phyloP scores from a whole-genome alignment of 1,140 invertebrate genomes.

The Pararge aegeria region DNA sequence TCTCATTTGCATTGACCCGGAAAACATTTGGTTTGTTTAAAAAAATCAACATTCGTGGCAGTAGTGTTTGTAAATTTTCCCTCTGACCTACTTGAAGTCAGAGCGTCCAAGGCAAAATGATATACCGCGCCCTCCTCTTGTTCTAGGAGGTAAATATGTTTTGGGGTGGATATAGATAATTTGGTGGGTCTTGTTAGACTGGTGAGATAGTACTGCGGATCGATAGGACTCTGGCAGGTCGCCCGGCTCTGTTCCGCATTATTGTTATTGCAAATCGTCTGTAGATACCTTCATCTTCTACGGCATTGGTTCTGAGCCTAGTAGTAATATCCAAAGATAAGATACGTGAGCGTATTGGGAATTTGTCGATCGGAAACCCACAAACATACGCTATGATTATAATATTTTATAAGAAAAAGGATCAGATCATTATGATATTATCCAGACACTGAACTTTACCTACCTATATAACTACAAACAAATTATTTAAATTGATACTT shows the following conservation, averaged over 20 bases:
- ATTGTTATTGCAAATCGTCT: slow-evolving; percentile 74
- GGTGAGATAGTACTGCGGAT: slow-evolving; percentile 58
- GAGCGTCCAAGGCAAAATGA: slow-evolving; percentile 44
- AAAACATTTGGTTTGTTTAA: slow-evolving; percentile 66
- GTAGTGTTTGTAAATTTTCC: slow-evolving; percentile 78
- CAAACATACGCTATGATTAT: slow-evolving; percentile 26
- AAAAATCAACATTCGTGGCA: slow-evolving; percentile 62
- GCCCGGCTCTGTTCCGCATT: slow-evolving; percentile 70
- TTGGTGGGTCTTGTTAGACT: slow-evolving; percentile 54
- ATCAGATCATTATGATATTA: no score
- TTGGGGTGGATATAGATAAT: slow-evolving; percentile 41
- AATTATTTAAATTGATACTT: no score
- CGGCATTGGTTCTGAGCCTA: slow-evolving; percentile 64
- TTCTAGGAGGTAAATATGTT: slow-evolving; percentile 35
- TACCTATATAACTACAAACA: background rate
- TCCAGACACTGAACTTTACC: no score
- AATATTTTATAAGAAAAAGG: slow-evolving; percentile 16
- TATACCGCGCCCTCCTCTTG: slow-evolving; percentile 42
- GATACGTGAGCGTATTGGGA: slow-evolving; percentile 50
- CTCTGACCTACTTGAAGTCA: slow-evolving; percentile 74
- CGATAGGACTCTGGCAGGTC: slow-evolving; percentile 74
- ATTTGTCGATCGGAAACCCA: slow-evolving; percentile 47
- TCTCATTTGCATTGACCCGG: slow-evolving; percentile 67
- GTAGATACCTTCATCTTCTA: slow-evolving; percentile 55
- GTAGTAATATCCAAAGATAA: slow-evolving; percentile 60